A percentile compares a stretch with the other conserved stretches of the same genome.
phyloP scores from a whole-genome alignment of 2,113 vertebrate genomes.

The Hippocampus comes region DNA sequence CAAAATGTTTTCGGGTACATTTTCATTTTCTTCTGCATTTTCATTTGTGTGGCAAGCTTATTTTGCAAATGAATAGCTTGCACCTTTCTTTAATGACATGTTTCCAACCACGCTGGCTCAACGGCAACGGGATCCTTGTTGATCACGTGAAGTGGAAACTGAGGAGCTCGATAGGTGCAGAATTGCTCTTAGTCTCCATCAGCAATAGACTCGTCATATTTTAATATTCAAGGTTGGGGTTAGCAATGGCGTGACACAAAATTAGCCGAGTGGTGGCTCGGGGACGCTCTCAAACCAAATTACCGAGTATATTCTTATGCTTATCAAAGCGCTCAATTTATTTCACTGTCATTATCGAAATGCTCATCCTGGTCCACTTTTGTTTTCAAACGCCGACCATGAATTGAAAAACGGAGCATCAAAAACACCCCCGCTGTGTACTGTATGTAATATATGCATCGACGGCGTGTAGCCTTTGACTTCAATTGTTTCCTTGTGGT shows the following conservation, averaged over 20 bases:
- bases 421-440: background rate
- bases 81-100: slow-evolving; percentile 40
- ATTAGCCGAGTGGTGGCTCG: too few relatives aligned
- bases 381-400: background rate
- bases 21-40: slow-evolving; percentile 1
- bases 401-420: background rate
- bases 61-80: slow-evolving; percentile 22
- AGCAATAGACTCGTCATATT: background rate
- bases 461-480: background rate
- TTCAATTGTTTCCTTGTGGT: slow-evolving; percentile 52
- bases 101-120: slow-evolving; percentile 21
- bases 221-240: background rate
- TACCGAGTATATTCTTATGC: too few relatives aligned
- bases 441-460: slow-evolving; percentile 2
- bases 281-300: too few relatives aligned
- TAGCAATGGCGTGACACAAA: background rate
- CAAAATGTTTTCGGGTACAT: slow-evolving; percentile 2
- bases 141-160: background rate
- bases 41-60: slow-evolving; percentile 8
- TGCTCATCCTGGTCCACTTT: background rate
- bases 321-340: too few relatives aligned
- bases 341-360: too few relatives aligned
- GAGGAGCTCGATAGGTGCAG: background rate
- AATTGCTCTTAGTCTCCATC: too few relatives aligned
- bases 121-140: slow-evolving; percentile 23